These are phyloP conservation scores for Idaea dimidiata DNA, from an alignment of 2,888 invertebrate genomes.

Conservation along the genomic window DNA sequence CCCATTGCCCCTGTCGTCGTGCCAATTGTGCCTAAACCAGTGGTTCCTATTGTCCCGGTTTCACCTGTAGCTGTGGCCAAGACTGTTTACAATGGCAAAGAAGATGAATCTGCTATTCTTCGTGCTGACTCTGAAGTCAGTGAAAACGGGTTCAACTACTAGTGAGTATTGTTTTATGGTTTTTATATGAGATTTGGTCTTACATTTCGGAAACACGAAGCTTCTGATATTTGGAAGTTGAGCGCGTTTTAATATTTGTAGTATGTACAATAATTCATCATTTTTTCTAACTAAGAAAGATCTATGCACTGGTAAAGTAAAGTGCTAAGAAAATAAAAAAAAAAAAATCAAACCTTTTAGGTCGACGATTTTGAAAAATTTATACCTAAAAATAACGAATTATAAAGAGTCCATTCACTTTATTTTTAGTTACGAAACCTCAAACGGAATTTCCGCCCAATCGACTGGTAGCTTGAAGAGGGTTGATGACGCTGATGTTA, in stretches of 20 bases:
- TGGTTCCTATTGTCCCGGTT: neutral
- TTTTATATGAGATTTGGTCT: neutral
- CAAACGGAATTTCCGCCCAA: constrained; percentile 78
- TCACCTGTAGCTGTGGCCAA: constrained; percentile 4
- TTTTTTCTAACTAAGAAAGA: too few species aligned
- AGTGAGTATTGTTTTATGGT: constrained; percentile 32
- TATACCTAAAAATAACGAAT: neutral
- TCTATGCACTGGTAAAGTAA: too few species aligned
- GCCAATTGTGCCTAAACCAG: neutral
- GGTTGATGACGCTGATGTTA: constrained; percentile 47
- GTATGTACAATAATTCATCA: too few species aligned
- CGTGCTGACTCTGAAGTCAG: constrained; percentile 36
- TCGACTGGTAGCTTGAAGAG: constrained; percentile 71
- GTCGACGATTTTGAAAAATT: too few species aligned
- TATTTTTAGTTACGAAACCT: constrained; percentile 76
- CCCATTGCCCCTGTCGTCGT: constrained; percentile 7
- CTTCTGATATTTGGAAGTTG: too few species aligned
- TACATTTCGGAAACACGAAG: too few species aligned
- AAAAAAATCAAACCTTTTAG: too few species aligned
- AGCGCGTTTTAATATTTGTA: too few species aligned
- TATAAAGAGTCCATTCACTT: neutral
- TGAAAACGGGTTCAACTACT: constrained; percentile 38
- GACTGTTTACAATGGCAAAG: constrained; percentile 23
- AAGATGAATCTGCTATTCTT: constrained; percentile 34
- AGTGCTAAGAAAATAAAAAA: too few species aligned